These are phyloP conservation scores for Diarsia brunnea DNA, from an alignment of 2,888 invertebrate genomes.

Conservation along the genomic window DNA sequence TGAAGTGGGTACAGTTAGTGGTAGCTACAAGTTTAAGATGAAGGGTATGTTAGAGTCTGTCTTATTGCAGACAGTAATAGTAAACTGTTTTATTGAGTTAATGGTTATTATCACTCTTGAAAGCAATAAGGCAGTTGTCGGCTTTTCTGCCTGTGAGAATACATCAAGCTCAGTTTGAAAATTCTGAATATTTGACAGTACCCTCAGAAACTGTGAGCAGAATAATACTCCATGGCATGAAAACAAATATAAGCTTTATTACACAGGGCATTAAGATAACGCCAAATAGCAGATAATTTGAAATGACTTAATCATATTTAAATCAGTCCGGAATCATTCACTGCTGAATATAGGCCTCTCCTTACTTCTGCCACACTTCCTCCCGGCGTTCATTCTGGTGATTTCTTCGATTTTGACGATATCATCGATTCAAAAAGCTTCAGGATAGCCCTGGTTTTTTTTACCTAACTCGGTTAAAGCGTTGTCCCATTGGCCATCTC, in stretches of 20 bases:
- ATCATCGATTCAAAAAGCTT: too few relatives aligned
- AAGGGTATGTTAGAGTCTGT: conserved; percentile 4
- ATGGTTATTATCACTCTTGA: background rate
- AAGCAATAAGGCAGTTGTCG: conserved; percentile 4
- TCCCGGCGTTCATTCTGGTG: too few relatives aligned
- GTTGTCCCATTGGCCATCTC: too few relatives aligned
- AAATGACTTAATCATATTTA: too few relatives aligned
- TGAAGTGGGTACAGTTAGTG: conserved; percentile 39
- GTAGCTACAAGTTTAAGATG: conserved; percentile 15
- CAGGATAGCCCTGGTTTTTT: too few relatives aligned
- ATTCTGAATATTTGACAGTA: background rate
- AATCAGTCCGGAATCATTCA: too few relatives aligned
- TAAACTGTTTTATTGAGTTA: conserved; percentile 16
- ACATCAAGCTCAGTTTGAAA: background rate
- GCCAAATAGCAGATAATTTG: background rate
- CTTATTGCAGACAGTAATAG: conserved; percentile 1
- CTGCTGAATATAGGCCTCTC: too few relatives aligned
- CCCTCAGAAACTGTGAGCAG: background rate
- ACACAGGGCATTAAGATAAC: too few relatives aligned
- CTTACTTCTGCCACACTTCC: too few relatives aligned
- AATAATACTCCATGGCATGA: background rate
- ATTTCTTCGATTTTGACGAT: too few relatives aligned
- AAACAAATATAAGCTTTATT: background rate
- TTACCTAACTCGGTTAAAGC: too few relatives aligned
- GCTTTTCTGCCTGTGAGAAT: background rate